A percentile compares a stretch with the other conserved stretches of the same genome.
phyloP scores from a whole-genome alignment of 1,140 invertebrate species.

The Scaptomyza graminum region DNA sequence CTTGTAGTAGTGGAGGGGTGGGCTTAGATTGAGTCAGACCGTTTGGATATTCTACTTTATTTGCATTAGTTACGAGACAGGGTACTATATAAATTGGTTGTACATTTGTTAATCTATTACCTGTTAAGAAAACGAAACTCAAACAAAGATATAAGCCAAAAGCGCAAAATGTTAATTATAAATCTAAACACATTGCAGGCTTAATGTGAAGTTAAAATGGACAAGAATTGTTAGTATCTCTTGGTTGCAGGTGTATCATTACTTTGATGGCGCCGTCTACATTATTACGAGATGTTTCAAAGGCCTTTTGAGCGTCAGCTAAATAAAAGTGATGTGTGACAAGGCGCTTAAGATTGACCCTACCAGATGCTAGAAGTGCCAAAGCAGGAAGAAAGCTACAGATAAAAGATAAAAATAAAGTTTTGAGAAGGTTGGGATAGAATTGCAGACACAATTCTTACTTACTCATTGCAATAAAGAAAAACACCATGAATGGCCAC shows the following conservation, averaged over 20 bases:
- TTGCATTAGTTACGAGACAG: too few relatives aligned
- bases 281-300: constrained; percentile 90
- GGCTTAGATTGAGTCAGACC: too few relatives aligned
- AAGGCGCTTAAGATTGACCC: constrained; percentile 93
- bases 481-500: constrained; percentile 96
- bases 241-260: constrained; percentile 92
- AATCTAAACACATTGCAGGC: too few relatives aligned
- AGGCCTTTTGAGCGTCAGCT: constrained; percentile 93
- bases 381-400: constrained; percentile 91
- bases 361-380: constrained; percentile 92
- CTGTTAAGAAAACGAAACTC: too few relatives aligned
- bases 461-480: constrained; percentile 92
- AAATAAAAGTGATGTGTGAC: constrained; percentile 96
- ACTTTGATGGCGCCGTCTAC: constrained; percentile 93
- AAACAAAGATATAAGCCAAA: too few relatives aligned
- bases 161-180: too few relatives aligned
- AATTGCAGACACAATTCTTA: constrained; percentile 2
- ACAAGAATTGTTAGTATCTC: constrained; percentile 13
- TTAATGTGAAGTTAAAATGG: too few relatives aligned
- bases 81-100: too few relatives aligned
- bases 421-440: constrained; percentile 47
- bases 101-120: too few relatives aligned
- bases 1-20: too few relatives aligned
- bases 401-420: neutral
- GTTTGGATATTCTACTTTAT: too few relatives aligned